Base-by-base conservation (phyloP, 2,797 vertebrate species). In the Tiaroga cobitis region DNA sequence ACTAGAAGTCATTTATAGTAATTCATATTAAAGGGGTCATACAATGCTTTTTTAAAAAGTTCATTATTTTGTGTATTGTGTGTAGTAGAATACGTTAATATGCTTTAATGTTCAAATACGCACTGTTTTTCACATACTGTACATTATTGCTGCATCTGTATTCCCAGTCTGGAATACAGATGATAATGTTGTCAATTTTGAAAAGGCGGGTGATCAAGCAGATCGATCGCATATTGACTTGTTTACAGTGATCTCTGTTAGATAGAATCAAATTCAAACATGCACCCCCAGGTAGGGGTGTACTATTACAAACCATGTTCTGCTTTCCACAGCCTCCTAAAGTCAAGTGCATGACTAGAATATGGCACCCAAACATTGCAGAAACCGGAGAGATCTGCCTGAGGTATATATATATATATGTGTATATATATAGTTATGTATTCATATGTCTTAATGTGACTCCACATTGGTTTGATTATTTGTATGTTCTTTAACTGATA, bases 361-460 rank as follows among this genome's bases (percentile, higher is more conserved):
- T 99, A 95, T 99, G 98, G 98, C 98, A 99, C 91, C 98, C 98
- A 0, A 99, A 99, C 94, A 99, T 99, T 90, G 97, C 98, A 10
- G 98, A 99, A 93, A 98, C 96, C 0, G 98, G 98, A 63, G 98
- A 99, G 89, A 99, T 99, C 92, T 99, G 98, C 92, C 95, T 99
- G 87, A 99, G 98, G 98, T 99, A 8, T 72, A n/a, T n/a, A n/a
- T n/a, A n/a, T n/a, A n/a, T n/a, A n/a, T n/a, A n/a, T n/a, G n/a
- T n/a, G n/a, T n/a, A n/a, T n/a, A n/a, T n/a, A n/a, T n/a, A n/a
- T n/a, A n/a, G 18, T 18, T 19, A 8, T 61, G 46, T n/a, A 37
- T 63, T 49, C 34, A n/a, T 10, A 18, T 24, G 6, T 74, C 11
- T 29, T 41, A 21, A 34, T 82, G 43, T 13, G 51, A 43, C n/a